Evolutionary conservation across 2,888 invertebrate genomes (phyloP).

Genomic region (Exocentrus adspersus): DNA sequence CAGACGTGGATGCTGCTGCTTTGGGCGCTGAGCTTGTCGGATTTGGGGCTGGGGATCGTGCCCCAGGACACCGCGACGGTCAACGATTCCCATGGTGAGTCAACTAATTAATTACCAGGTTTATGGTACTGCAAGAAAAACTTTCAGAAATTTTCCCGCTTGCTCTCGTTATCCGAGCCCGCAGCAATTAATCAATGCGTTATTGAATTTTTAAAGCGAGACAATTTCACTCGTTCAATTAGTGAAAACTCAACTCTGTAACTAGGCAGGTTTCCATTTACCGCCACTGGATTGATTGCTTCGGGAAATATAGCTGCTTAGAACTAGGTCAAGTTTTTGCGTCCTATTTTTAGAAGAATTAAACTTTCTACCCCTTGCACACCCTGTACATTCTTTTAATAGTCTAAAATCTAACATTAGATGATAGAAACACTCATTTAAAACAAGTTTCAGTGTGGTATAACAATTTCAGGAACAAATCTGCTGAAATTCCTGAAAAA

Average conservation of each 20-base stretch:
- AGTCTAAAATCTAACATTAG: too few relatives aligned
- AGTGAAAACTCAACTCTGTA: background rate
- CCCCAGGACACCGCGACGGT: slow-evolving; percentile 55
- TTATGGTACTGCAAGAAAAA: too few relatives aligned
- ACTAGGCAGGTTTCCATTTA: background rate
- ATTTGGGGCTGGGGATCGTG: slow-evolving; percentile 51
- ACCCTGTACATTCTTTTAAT: too few relatives aligned
- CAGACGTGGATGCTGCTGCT: slow-evolving; percentile 60
- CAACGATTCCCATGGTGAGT: slow-evolving; percentile 48
- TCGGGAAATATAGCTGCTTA: background rate
- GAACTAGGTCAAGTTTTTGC: background rate
- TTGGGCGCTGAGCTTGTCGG: slow-evolving; percentile 58
- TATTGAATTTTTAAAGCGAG: background rate
- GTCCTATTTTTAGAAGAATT: too few relatives aligned
- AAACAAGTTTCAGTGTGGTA: too few relatives aligned
- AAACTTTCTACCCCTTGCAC: too few relatives aligned
- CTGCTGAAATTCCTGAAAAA: too few relatives aligned
- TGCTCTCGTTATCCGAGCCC: background rate
- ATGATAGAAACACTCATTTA: too few relatives aligned
- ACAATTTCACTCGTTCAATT: background rate
- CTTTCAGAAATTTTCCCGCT: too few relatives aligned
- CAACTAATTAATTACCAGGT: too few relatives aligned
- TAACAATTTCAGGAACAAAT: too few relatives aligned
- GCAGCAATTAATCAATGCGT: background rate
- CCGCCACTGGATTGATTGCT: background rate